A percentile compares a stretch with the other conserved stretches of the same genome.
These are phyloP conservation scores for Orycteropus afer DNA, from an alignment of 2,113 vertebrate species.

Conservation along the genomic window DNA sequence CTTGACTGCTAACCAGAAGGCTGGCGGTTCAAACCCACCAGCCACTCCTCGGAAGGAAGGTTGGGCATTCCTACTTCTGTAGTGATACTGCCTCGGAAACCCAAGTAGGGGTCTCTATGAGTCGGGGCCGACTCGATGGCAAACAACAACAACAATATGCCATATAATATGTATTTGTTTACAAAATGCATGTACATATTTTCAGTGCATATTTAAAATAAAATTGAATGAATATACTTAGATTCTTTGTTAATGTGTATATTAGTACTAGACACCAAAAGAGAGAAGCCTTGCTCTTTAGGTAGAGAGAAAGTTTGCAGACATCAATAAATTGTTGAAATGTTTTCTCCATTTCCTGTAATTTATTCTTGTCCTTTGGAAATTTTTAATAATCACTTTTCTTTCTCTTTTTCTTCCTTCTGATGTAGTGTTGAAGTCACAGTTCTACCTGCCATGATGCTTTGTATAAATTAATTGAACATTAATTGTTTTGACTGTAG, in stretches of 20 bases:
- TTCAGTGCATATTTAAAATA: background rate
- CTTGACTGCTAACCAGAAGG: too few species aligned
- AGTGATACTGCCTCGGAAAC: too few species aligned
- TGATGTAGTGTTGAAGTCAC: slow-evolving; percentile 59
- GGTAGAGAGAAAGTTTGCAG: slow-evolving; percentile 35
- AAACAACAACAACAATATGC: too few species aligned
- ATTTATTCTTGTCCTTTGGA: slow-evolving; percentile 60
- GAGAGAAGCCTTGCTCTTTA: slow-evolving; percentile 16
- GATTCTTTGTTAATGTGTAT: background rate
- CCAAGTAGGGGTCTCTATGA: too few species aligned
- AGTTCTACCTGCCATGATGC: background rate
- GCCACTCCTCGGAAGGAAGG: too few species aligned
- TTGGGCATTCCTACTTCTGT: too few species aligned
- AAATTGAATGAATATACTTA: slow-evolving; percentile 9
- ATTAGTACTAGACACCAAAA: background rate
- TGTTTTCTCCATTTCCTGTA: slow-evolving; percentile 55
- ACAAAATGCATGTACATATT: background rate
- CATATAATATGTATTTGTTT: slow-evolving; percentile 1
- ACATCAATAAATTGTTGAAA: background rate
- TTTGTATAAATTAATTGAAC: background rate
- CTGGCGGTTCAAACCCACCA: too few species aligned
- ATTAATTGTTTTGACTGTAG: slow-evolving; percentile 29
- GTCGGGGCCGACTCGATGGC: too few species aligned
- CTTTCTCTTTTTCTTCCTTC: slow-evolving; percentile 65
- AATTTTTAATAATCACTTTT: background rate